Percentiles rank a stretch among this genome's conserved stretches.
phyloP scores from a whole-genome alignment of 2,113 vertebrate genomes.

The Suricata suricatta region DNA sequence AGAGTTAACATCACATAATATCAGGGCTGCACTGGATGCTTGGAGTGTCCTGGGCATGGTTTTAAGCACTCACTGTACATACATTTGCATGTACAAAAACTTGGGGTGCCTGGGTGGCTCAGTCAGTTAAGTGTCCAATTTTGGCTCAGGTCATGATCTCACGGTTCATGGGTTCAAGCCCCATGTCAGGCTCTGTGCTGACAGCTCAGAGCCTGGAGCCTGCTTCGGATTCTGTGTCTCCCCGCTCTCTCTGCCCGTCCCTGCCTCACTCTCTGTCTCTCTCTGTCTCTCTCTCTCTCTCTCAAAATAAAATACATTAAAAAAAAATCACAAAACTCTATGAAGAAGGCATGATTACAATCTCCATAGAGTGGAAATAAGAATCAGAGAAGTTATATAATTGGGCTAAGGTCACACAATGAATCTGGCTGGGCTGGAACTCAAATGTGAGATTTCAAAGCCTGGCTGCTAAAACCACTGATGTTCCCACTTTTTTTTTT shows the following conservation, averaged over 20 bases:
- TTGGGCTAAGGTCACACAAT: background rate
- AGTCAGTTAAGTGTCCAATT: no score
- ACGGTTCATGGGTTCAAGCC: no score
- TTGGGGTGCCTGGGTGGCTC: no score
- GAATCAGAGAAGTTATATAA: background rate
- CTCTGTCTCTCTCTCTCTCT: no score
- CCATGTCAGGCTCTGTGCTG: no score
- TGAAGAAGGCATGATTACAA: background rate
- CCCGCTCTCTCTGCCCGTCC: no score
- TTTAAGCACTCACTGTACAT: background rate
- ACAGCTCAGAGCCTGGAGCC: no score
- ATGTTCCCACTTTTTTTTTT: background rate
- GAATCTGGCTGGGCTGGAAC: background rate
- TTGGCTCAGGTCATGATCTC: no score
- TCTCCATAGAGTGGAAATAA: background rate
- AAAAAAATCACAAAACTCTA: background rate
- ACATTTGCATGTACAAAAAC: background rate
- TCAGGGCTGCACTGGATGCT: background rate
- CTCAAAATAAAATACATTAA: no score
- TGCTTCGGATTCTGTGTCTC: no score
- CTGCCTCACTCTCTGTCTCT: no score
- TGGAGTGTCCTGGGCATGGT: fast-evolving
- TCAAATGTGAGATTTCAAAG: background rate
- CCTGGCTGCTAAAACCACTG: background rate
- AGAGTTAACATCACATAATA: background rate